These are phyloP conservation scores for Bambusicola thoracicus DNA, from an alignment of 2,113 vertebrate genomes.

Conservation along the genomic window DNA sequence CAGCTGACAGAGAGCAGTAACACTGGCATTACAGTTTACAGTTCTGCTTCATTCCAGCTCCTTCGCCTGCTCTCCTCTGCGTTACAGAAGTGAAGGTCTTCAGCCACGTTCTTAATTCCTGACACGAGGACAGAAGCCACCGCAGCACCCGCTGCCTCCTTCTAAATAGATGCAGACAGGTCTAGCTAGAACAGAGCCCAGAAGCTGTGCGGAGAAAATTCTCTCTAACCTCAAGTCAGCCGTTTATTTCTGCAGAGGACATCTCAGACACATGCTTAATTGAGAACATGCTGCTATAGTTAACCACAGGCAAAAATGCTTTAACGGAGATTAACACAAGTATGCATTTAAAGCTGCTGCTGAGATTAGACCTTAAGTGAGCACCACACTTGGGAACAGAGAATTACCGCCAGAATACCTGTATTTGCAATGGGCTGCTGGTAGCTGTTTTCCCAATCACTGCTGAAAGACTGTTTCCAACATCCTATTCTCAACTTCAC, in stretches of 20 bases:
- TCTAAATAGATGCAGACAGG: slow-evolving; percentile 12
- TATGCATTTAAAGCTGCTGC: background rate
- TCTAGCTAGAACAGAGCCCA: background rate
- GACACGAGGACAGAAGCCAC: background rate
- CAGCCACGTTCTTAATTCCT: background rate
- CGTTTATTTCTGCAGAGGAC: slow-evolving; percentile 38
- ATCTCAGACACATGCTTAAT: slow-evolving; percentile 19
- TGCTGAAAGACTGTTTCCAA: slow-evolving; percentile 44
- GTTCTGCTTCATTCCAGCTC: background rate
- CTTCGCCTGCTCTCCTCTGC: background rate
- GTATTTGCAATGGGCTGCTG: background rate
- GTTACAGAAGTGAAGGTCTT: background rate
- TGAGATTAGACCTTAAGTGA: slow-evolving; percentile 1
- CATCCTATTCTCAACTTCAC: background rate
- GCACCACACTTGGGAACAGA: background rate
- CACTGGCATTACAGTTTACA: background rate
- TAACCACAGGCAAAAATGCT: slow-evolving; percentile 48
- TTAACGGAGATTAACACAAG: slow-evolving; percentile 5
- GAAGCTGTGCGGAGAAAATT: slow-evolving; percentile 19
- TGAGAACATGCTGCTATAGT: slow-evolving; percentile 14
- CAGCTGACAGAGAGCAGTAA: background rate
- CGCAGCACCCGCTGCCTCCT: fast-evolving
- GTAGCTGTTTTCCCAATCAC: background rate
- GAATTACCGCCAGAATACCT: slow-evolving; percentile 10
- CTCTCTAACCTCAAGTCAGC: slow-evolving; percentile 28